Evolutionary conservation across 2,888 invertebrate genomes (phyloP).

Genomic region (Tenthredo amoena): DNA sequence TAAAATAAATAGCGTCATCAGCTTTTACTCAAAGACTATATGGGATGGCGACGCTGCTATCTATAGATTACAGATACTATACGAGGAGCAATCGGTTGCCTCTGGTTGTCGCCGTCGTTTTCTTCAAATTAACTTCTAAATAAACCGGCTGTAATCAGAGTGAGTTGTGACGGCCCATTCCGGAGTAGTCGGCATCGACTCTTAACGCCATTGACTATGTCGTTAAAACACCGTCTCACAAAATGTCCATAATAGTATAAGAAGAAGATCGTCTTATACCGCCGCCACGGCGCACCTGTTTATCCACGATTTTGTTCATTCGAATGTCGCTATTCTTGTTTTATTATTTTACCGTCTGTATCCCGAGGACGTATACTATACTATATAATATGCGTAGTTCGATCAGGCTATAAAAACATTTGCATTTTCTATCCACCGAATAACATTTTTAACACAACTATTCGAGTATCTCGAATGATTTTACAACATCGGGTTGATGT

Average conservation of each 20-base stretch:
- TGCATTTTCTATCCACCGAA: background rate
- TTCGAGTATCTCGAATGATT: background rate
- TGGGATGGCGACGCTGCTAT: slow-evolving; percentile 6
- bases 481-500: background rate
- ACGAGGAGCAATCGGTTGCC: slow-evolving; percentile 3
- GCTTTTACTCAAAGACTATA: slow-evolving; percentile 47
- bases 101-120: slow-evolving; percentile 17
- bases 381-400: background rate
- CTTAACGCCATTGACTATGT: slow-evolving; percentile 13
- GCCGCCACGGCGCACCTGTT: slow-evolving; percentile 11
- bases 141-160: slow-evolving; percentile 43
- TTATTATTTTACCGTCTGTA: background rate
- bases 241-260: slow-evolving; percentile 19
- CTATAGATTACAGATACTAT: slow-evolving; percentile 18
- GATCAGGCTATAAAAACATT: background rate
- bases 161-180: slow-evolving; percentile 42
- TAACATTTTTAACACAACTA: background rate
- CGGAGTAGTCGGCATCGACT: slow-evolving; percentile 21
- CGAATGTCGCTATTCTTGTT: background rate
- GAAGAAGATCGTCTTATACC: background rate
- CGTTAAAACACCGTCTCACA: slow-evolving; percentile 24
- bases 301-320: background rate
- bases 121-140: slow-evolving; percentile 48
- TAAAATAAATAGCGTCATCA: slow-evolving; percentile 58
- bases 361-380: background rate